These are phyloP conservation scores for Marasmarcha lunaedactyla DNA, from an alignment of 2,888 invertebrate genomes.

Conservation along the genomic window DNA sequence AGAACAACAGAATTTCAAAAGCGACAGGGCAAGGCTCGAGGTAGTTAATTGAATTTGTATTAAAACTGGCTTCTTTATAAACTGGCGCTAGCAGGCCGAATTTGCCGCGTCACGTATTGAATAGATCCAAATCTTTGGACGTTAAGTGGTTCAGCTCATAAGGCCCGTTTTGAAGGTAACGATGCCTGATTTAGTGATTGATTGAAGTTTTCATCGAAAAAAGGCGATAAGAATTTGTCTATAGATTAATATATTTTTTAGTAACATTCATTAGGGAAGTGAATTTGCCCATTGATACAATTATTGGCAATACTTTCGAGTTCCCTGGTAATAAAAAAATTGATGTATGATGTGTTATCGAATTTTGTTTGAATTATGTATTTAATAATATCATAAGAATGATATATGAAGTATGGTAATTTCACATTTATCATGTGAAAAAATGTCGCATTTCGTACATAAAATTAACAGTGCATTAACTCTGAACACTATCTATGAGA, in stretches of 20 bases:
- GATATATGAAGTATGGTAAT: too few species aligned
- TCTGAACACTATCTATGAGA: too few species aligned
- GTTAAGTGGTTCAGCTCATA: conserved; percentile 49
- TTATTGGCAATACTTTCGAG: too few species aligned
- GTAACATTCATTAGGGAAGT: background rate
- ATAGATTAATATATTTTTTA: conserved; percentile 13
- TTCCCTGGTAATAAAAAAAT: too few species aligned
- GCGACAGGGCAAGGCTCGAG: conserved; percentile 44
- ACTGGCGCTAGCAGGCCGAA: conserved; percentile 44
- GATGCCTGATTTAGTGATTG: conserved; percentile 62
- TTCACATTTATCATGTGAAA: too few species aligned
- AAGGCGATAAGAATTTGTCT: conserved; percentile 41
- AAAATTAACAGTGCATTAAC: too few species aligned
- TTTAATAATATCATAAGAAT: too few species aligned
- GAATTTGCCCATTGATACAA: too few species aligned
- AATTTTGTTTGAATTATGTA: too few species aligned
- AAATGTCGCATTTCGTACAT: too few species aligned
- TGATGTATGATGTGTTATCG: too few species aligned
- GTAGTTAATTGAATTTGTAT: conserved; percentile 68
- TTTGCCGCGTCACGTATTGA: conserved; percentile 50
- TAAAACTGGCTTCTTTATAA: conserved; percentile 55
- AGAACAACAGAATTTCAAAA: conserved; percentile 45
- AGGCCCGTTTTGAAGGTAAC: conserved; percentile 53
- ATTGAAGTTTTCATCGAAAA: conserved; percentile 46
- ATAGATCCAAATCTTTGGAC: conserved; percentile 64